phyloP scores from a whole-genome alignment of 1,140 invertebrate genomes.

The Chironomus striatipennis region DNA sequence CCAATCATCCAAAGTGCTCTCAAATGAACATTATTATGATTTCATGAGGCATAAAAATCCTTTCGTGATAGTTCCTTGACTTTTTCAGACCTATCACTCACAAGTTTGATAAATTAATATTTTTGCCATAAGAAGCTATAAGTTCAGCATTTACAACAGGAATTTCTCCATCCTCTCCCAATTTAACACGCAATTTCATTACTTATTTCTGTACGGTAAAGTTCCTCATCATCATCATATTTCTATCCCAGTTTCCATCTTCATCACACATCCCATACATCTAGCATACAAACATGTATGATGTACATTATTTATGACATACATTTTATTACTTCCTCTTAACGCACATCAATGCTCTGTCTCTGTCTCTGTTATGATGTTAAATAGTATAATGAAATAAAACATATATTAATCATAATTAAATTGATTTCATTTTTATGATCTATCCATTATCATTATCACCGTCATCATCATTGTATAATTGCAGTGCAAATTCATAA shows the following conservation, averaged over 20 bases:
- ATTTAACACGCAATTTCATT: conserved; percentile 9
- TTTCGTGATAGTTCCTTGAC: neutral
- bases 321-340: conserved; percentile 5
- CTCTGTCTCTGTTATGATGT: neutral
- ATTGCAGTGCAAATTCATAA: no score
- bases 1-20: neutral
- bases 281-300: neutral
- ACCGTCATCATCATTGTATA: no score
- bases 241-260: no score
- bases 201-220: neutral
- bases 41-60: neutral
- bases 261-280: neutral
- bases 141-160: neutral
- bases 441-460: no score
- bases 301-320: neutral
- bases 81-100: neutral
- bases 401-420: no score
- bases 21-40: neutral
- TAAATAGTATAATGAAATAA: neutral
- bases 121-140: no score
- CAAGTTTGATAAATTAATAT: neutral
- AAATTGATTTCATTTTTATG: no score
- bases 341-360: neutral
- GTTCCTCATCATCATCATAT: no score
- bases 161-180: neutral